Evolutionary conservation across 2,888 invertebrate genomes (phyloP), one percentile per base, ranked within the genome.

Genomic region (Dusona sp.): DNA sequence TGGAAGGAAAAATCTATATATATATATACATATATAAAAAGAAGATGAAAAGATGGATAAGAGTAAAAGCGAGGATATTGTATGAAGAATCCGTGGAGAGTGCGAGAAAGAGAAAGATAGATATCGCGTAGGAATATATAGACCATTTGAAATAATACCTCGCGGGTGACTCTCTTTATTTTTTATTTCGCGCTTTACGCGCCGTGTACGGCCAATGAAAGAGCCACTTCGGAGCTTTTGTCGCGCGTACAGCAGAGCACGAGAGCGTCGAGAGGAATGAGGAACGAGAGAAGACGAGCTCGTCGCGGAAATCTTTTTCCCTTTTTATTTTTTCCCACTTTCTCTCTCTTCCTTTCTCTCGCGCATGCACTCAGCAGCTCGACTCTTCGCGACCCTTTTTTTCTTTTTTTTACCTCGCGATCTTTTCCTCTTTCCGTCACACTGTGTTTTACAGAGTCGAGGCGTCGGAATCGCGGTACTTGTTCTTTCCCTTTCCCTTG

Each of bases 181-280:
- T 91, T 92, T 91, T 91, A 90, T 91, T 91, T 90, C 90, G 89
- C 91, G 91, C 91, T 91, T 90, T 88, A 87, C 90, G 88, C 90
- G 80, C 81, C 78, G 79, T 70, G 51, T 86, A 84, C 88, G 88
- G 88, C 90, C 92, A 91, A 92, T 92, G 92, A 93, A 93, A 92
- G 91, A 91, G 92, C 91, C 92, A 92, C 92, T 92, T 91, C 88
- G 91, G 29, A 86, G 89, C 90, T 91, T 92, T 92, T 91, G 93
- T 92, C 91, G 90, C 90, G 79, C 81, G 77, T 42, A 42, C 54
- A 68, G 54, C 80, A 42, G 51, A 48, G 54, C 61, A 29, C 64
- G 82, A 72, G 77, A 61, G 45, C 48, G 38, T 61, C 36, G 51
- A 79, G 68, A 48, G 54, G 54, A 38, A 54, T 42, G 51, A 79